phyloP scores from a whole-genome alignment of 2,888 invertebrate genomes.

The Agonopterix heracliana region DNA sequence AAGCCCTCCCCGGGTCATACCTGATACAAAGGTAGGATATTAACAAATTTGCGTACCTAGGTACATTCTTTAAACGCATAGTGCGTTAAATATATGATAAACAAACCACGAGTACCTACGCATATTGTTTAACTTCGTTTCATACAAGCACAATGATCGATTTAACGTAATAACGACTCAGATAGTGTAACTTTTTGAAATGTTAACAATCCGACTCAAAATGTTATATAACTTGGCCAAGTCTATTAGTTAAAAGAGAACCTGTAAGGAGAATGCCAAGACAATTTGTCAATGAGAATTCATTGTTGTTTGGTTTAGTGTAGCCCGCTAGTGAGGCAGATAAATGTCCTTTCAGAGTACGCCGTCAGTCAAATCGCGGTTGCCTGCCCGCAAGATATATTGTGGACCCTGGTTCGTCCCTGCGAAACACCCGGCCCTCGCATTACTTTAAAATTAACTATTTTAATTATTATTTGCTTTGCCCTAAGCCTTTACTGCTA shows the following conservation, averaged over 20 bases:
- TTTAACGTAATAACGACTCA: no score
- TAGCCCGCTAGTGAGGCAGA: conserved; percentile 73
- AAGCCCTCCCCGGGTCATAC: no score
- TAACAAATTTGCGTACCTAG: no score
- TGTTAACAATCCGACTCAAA: no score
- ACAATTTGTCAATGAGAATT: conserved; percentile 75
- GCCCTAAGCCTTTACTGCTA: conserved; percentile 16
- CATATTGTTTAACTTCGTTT: no score
- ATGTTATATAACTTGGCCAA: neutral
- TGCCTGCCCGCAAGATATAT: conserved; percentile 75
- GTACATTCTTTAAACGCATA: no score
- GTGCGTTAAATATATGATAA: no score
- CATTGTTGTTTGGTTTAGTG: conserved; percentile 75
- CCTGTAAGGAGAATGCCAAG: conserved; percentile 55
- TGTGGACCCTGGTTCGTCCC: conserved; percentile 67
- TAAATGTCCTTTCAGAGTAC: conserved; percentile 73
- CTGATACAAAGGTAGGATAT: no score
- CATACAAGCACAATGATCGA: no score
- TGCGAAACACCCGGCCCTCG: conserved; percentile 49
- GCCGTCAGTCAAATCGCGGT: conserved; percentile 75
- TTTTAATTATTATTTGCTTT: conserved; percentile 43
- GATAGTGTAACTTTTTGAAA: no score
- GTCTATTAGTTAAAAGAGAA: conserved; percentile 53
- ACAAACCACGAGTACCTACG: no score
- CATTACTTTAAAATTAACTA: conserved; percentile 66